phyloP scores from a whole-genome alignment of 2,888 invertebrate species.

The Tinea trinotella region DNA sequence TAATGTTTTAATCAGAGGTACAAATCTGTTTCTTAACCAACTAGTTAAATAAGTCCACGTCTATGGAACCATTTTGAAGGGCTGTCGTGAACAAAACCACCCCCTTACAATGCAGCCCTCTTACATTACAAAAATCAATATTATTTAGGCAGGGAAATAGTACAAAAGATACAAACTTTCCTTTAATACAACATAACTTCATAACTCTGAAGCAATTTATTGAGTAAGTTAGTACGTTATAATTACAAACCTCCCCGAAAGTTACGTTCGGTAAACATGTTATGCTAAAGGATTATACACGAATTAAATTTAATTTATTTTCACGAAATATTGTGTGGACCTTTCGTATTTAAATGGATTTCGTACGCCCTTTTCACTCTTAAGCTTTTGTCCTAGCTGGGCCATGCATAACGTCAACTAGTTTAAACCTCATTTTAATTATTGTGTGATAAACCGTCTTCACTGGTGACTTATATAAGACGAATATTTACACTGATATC shows the following conservation, averaged over 20 bases:
- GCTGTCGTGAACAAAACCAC: neutral
- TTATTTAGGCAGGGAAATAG: conserved; percentile 42
- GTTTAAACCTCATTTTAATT: too few relatives aligned
- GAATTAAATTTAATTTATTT: conserved; percentile 21
- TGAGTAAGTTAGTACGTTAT: neutral
- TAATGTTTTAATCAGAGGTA: too few relatives aligned
- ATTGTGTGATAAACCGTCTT: too few relatives aligned
- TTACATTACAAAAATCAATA: conserved; percentile 70
- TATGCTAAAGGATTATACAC: conserved; percentile 14
- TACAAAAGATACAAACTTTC: conserved; percentile 7
- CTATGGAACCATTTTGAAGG: neutral
- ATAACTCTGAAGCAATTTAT: neutral
- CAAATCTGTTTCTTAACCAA: neutral
- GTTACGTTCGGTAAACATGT: conserved; percentile 18
- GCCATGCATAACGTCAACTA: too few relatives aligned
- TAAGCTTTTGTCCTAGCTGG: neutral
- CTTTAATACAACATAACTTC: neutral
- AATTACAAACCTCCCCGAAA: neutral
- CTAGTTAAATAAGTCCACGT: neutral
- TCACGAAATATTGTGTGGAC: neutral
- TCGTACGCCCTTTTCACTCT: neutral
- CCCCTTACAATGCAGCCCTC: conserved; percentile 35
- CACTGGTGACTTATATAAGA: too few relatives aligned
- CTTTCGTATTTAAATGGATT: conserved; percentile 1
- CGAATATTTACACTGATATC: too few relatives aligned